Conservation (phyloP, 1,140 invertebrate genomes). For the Bombus superbus region DNA sequence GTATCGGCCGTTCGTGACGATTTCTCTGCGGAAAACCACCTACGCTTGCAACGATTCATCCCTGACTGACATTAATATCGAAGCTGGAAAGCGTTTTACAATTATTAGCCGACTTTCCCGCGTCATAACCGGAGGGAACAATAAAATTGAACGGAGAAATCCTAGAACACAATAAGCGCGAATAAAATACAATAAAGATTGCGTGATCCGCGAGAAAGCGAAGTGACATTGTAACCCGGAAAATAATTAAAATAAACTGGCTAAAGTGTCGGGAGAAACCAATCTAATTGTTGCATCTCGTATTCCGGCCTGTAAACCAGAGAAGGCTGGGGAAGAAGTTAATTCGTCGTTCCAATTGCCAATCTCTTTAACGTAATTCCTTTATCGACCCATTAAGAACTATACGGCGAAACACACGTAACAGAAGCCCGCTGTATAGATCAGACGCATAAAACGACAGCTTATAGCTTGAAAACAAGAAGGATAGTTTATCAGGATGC, state of each 20-base stretch:
- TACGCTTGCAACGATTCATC: conserved; percentile 32
- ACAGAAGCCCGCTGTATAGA: no score
- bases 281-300: no score
- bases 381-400: no score
- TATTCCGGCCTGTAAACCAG: no score
- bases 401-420: no score
- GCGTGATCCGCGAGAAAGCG: background rate
- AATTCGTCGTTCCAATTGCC: no score
- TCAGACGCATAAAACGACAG: background rate
- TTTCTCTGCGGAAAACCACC: conserved; percentile 42
- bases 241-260: background rate
- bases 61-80: conserved; percentile 37
- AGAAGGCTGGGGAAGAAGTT: background rate
- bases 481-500: no score
- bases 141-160: background rate
- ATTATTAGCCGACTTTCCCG: conserved; percentile 39
- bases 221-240: background rate
- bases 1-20: conserved; percentile 40
- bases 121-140: no score
- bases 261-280: background rate
- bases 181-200: background rate
- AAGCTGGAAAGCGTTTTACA: conserved; percentile 42
- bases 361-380: no score
- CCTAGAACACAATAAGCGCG: background rate
- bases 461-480: background rate